These are phyloP conservation scores for Iguana delicatissima DNA, from an alignment of 2,797 vertebrate genomes.

Conservation along the genomic window DNA sequence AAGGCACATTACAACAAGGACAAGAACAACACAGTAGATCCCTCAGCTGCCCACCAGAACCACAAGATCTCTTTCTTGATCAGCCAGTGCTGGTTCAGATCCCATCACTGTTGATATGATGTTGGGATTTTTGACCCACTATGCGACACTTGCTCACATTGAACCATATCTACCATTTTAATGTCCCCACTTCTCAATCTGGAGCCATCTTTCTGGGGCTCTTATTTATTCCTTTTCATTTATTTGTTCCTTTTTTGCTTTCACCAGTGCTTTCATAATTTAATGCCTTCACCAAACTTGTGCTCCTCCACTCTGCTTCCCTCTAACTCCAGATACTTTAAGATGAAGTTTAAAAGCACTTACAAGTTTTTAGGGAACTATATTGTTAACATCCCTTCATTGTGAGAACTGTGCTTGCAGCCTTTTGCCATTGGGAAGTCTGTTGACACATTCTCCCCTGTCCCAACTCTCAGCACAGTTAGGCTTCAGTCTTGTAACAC, in stretches of 20 bases:
- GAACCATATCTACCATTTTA: neutral
- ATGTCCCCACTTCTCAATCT: neutral
- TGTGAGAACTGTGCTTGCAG: neutral
- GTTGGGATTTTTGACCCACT: neutral
- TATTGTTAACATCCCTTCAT: neutral
- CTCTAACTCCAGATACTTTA: neutral
- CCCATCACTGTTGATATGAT: neutral
- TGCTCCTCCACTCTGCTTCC: too few species aligned
- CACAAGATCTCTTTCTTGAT: neutral
- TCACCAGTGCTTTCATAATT: neutral
- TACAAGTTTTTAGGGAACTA: neutral
- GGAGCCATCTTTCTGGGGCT: neutral
- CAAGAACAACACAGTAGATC: too few species aligned
- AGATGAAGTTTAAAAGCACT: neutral
- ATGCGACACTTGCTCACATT: neutral
- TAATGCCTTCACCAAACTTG: neutral
- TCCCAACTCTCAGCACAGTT: neutral
- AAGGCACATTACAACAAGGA: too few species aligned
- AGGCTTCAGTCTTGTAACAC: neutral
- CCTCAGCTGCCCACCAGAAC: neutral
- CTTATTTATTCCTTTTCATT: too few species aligned
- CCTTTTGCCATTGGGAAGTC: neutral
- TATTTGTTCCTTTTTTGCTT: neutral
- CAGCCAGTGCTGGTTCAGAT: neutral
- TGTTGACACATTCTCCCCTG: neutral